Conservation (phyloP, 2,797 vertebrate species). For the Champsocephalus gunnari region DNA sequence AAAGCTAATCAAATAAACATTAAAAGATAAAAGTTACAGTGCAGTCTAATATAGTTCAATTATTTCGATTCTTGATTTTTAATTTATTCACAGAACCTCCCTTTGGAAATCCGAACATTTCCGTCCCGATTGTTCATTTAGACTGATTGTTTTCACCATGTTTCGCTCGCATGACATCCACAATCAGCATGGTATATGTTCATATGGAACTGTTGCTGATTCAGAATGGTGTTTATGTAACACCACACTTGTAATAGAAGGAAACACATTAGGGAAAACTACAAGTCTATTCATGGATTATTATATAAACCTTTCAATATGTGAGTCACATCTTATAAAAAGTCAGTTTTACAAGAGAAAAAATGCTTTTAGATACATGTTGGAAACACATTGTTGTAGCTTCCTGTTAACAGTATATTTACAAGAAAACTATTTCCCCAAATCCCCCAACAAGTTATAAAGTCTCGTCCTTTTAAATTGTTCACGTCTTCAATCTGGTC, state of each 20-base stretch:
- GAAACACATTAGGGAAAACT: not conserved
- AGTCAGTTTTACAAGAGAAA: not conserved
- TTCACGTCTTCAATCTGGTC: not conserved
- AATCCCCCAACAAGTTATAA: no score
- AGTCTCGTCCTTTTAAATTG: fast-evolving
- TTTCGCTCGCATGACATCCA: no score
- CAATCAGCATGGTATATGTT: not conserved
- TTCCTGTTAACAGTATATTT: no score
- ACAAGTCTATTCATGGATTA: not conserved
- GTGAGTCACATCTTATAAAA: not conserved
- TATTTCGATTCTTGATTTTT: no score
- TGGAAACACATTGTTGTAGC: not conserved
- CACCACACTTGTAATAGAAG: not conserved
- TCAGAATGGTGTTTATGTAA: not conserved
- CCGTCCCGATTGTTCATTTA: no score
- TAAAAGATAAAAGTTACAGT: no score
- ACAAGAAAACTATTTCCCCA: not conserved
- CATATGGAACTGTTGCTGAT: not conserved
- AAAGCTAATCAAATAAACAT: no score
- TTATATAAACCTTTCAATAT: not conserved
- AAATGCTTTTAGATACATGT: no score
- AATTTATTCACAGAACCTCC: no score
- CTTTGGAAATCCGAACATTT: no score
- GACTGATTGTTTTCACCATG: no score
- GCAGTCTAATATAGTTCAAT: no score